Base-by-base conservation (phyloP, 35 echinoderm and acorn worm genomes). In the Patiria miniata region DNA sequence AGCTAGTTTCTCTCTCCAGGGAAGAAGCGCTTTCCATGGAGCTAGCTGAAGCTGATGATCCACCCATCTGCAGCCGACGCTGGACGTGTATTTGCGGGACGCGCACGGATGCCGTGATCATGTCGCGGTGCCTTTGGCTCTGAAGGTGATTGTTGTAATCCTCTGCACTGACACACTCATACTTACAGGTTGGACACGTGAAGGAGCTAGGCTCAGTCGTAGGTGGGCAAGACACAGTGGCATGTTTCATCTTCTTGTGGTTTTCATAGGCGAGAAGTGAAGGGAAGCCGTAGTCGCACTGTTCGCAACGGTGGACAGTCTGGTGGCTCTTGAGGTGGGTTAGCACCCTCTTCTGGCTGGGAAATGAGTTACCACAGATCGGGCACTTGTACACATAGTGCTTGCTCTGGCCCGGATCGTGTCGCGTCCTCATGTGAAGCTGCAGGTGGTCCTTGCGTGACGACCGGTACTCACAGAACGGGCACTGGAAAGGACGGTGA, bases 401-500 rank as follows among this genome's bases (percentile, higher is more conserved):
- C 78, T 89, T 94, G 58, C 85, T 60, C 22, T 89, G 87, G 77
- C 88, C 92, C 53, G 82, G 77, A 19, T 79, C 81, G 36, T 94
- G 92, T n/a, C 81, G 87, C 17, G 87, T 94, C 33, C 86, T 84
- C 34, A 94, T 89, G 79, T 94, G 92, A 12, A 83, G 53, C 57
- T 94, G 83, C 37, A 94, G 78, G 57, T 94, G 92, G 77, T 94
- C 92, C 39, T 89, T 93, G 0, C 87, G 73, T 39, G 87, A 86
- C 18, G 87, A 77, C 52, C 68, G 51, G 83, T 90, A 85, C 33
- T 89, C 83, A 36, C 87, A 90, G 54, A 94, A 87, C 15, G 92
- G 86, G 86, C 92, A 94, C 83, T 94, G 84, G 59, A 94, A 94
- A 5, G 92, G 92, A 29, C 87, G 65, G 78, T 83, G 81, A 12